Percentiles rank a stretch among this genome's conserved stretches.
Conservation (phyloP, 2,888 invertebrate species). For the Melinopterus prodromus region DNA sequence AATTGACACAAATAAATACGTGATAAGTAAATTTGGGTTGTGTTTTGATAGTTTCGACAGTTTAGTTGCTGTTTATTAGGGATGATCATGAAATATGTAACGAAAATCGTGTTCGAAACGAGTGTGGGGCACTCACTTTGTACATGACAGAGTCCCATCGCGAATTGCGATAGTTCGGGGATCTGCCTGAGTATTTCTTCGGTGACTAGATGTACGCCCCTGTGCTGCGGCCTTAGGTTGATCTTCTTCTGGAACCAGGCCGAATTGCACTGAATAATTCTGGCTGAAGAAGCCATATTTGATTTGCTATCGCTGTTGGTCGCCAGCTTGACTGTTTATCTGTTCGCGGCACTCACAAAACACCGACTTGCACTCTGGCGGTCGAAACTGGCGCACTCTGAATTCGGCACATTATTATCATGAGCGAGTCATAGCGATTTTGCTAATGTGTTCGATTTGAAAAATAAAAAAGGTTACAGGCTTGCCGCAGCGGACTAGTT, state of each 20-base stretch:
- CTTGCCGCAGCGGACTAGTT: constrained; percentile 56
- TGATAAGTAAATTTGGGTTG: neutral
- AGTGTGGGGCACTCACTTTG: constrained; percentile 80
- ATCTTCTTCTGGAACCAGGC: constrained; percentile 99
- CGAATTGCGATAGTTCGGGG: constrained; percentile 93
- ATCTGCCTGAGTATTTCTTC: constrained; percentile 95
- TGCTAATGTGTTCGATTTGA: constrained; percentile 42
- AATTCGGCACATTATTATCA: constrained; percentile 71
- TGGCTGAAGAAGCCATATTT: constrained; percentile 85
- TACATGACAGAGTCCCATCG: constrained; percentile 95
- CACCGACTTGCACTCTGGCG: constrained; percentile 50
- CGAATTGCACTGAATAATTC: constrained; percentile 93
- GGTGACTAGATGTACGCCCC: constrained; percentile 96
- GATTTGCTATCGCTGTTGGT: constrained; percentile 62
- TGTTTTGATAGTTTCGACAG: no score
- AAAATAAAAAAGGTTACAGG: constrained; percentile 57
- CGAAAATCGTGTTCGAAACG: constrained; percentile 24
- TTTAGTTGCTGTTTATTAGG: neutral
- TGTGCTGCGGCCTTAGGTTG: constrained; percentile 93
- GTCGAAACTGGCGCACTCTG: constrained; percentile 63
- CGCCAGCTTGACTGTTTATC: constrained; percentile 58
- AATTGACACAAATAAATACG: neutral
- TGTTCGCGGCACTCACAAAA: constrained; percentile 52
- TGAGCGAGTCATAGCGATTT: constrained; percentile 69
- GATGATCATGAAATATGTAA: constrained; percentile 8